Base-by-base conservation (phyloP, 1,140 invertebrate genomes). In the Drosophila parvula region DNA sequence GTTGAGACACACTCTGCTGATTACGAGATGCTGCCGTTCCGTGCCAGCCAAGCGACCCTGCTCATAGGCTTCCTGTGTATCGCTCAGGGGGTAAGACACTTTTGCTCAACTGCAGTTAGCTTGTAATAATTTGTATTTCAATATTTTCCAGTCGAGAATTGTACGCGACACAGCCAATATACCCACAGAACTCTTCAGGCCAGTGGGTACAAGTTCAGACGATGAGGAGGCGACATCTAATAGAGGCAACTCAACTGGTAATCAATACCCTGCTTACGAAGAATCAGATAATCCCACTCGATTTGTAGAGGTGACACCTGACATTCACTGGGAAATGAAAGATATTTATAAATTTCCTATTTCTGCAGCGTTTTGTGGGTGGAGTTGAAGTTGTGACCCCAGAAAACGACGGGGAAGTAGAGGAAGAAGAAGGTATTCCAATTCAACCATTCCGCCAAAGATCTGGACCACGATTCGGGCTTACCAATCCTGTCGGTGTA, bases 131-230 rank as follows among this genome's bases (percentile, higher is more conserved):
- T 16, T 16, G 8, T 43, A 10, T 5, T 18, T 51, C 0, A 32
- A 12, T 27, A 18, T 43, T 43, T 41, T 30, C n/a, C n/a, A 85
- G 81, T 6, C 43, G 7, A 62, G 78, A 34, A 41, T 47, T 11
- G 22, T 14, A 1, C 50, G 76, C 0, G 83, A 86, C 22, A 86
- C 83, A 3, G 44, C 51, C 7, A 48, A 63, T 32, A 74, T 86
- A 45, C 65, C 82, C 14, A 76, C 79, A 28, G 57, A 65, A 41
- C 48, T 79, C 41, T 86, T 86, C 4, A 82, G 76, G 51, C 83
- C 82, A 0, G 47, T 86, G 30, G 51, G 40, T 0, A 6, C 5
- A 0, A 16, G 27, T 1, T 30, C 55, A 0, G 36, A 6, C 18
- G 28, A 44, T 3, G 30, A 38, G 0, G 8, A 11, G 2, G 12